Base-by-base conservation (phyloP, 2,888 invertebrate genomes). In the Tholera decimalis region DNA sequence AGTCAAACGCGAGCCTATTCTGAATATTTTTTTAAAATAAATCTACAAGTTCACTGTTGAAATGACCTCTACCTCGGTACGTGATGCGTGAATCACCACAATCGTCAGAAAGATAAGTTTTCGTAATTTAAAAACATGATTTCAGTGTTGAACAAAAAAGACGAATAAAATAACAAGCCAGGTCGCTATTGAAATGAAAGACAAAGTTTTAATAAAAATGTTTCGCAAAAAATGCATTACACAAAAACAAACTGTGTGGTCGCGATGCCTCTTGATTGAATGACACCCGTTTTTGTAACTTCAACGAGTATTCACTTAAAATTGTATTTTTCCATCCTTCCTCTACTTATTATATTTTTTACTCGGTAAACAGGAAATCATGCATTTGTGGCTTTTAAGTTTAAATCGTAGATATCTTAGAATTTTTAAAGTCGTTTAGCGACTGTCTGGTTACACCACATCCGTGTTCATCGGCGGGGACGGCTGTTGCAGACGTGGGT, bases 171-270 rank as follows among this genome's bases (percentile, higher is more conserved):
- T 47, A 57, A 71, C 35, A 59, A 59, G 71, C 37, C 69, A 59
- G 43, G 54, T 22, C 11, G 28, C 39, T 60, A 60, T 55, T 77
- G 55, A 59, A 70, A 60, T 43, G 39, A 54, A 73, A 60, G 61
- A 54, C 70, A 71, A 77, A 77, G 62, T 77, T 72, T 72, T 77
- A 71, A 55, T 70, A 77, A 77, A 76, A 71, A 41, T 61, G 62
- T 60, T 39, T 24, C 50, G 15, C 35, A 76, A 72, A 77, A 72
- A 72, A 71, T 72, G 77, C 77, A 77, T 41, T 50, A 71, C 71
- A 71, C 28, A 71, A 72, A 72, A 71, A 72, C 49, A 77, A 55
- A 51, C 24, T 50, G 41, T 70, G 71, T 53, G 43, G 30, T 58
- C 59, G 47, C 54, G 62, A 70, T 70, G 37, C 43, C 60, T 58